Conservation (phyloP, 2,797 vertebrate species). For the Peromyscus melanophrys region DNA sequence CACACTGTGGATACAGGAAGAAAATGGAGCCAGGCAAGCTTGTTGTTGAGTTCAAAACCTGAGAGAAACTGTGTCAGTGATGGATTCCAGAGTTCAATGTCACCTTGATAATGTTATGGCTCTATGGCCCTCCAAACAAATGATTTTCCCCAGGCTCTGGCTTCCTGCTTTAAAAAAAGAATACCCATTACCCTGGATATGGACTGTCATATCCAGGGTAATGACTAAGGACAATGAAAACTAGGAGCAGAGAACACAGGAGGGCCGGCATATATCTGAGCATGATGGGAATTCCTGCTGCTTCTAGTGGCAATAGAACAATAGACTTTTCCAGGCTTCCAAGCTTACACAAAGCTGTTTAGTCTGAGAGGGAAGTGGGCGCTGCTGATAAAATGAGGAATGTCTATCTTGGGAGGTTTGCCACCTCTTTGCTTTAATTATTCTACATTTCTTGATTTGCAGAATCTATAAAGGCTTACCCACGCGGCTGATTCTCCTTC, state of each 20-base stretch:
- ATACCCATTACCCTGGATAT: no score
- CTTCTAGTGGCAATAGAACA: neutral
- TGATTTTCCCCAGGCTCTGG: neutral
- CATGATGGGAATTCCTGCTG: neutral
- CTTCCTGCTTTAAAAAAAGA: neutral
- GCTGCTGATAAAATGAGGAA: neutral
- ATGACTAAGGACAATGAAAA: neutral
- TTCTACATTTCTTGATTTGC: constrained; percentile 39
- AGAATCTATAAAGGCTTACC: constrained; percentile 35
- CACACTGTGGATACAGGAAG: no score
- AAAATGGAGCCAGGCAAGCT: neutral
- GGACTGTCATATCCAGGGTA: neutral
- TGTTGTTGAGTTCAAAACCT: neutral
- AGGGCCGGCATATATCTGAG: neutral
- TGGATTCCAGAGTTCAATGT: neutral
- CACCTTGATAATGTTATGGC: neutral
- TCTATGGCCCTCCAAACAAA: fast-evolving
- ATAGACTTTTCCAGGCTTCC: neutral
- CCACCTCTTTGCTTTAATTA: constrained; percentile 65
- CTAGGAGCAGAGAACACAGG: neutral
- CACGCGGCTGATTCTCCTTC: neutral
- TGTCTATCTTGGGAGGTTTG: constrained; percentile 12
- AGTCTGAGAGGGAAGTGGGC: neutral
- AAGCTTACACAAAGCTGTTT: neutral
- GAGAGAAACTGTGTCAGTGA: neutral